Base-by-base conservation (phyloP, 2,113 vertebrate species). In the Lycaon pictus region DNA sequence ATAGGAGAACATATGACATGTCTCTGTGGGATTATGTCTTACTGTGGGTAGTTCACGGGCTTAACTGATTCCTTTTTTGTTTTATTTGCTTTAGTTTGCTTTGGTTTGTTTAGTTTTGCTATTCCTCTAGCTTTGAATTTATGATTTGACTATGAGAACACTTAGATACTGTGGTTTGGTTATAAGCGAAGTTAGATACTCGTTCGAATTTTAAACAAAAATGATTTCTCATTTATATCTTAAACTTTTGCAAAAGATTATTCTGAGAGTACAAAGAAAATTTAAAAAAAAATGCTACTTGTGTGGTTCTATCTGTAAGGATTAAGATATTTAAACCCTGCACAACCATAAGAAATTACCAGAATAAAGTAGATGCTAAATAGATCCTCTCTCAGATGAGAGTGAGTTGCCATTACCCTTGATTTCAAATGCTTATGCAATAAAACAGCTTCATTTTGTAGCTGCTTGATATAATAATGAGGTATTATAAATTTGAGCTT, bases 161-260 rank as follows among this genome's bases (percentile, higher is more conserved):
- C 58, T 69, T 55, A 62, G n/a, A n/a, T 48, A 32, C 7, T 53
- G 43, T 9, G 35, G 9, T 29, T 86, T 62, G 13, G 23, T 48
- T 89, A 10, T n/a, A 82, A 74, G 76, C 5, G 4, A 92, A 90
- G 19, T 69, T 43, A 69, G 37, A 79, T 83, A 32, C 10, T 32
- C 5, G 23, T 60, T 90, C 63, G 67, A 65, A n/a, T 79, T 86
- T 87, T 58, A 89, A 72, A 76, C 11, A 65, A 65, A 32, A 35
- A 43, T 7, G 20, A n/a, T n/a, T 87, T 58, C 48, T 85, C 22
- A 81, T 63, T 88, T 96, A 9, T 63, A 60, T 95, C 53, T 86
- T 65, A 88, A 79, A 35, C 11, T 77, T 96, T 93, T 37, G 53
- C 22, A 67, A 65, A 51, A 83, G 27, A 55, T 90, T 95, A 67